Evolutionary conservation across 2,888 invertebrate species (phyloP).

Genomic region (Microchrysa polita): DNA sequence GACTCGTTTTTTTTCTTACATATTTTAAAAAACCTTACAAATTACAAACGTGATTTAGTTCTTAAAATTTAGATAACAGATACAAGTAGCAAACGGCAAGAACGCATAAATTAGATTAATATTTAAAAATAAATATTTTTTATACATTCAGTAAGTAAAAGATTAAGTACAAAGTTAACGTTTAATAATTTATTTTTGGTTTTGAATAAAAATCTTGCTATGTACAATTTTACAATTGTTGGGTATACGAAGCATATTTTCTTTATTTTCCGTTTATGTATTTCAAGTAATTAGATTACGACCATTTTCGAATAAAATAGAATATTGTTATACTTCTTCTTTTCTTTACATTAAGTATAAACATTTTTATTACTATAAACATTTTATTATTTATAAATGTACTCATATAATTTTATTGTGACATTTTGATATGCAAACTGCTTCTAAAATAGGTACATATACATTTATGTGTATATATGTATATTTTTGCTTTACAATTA

Average conservation of each 20-base stretch:
- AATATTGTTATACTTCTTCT: not conserved
- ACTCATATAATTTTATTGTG: constrained; percentile 41
- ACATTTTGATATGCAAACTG: constrained; percentile 46
- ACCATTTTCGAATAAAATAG: not conserved
- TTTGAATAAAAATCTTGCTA: not conserved
- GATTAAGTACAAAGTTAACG: too few species aligned
- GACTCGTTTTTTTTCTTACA: too few species aligned
- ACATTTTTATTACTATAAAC: not conserved
- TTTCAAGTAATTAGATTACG: not conserved
- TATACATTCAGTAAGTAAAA: not conserved
- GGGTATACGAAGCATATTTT: not conserved
- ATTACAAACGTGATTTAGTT: not conserved
- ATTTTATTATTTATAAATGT: too few species aligned
- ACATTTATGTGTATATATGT: not conserved
- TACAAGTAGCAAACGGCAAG: not conserved
- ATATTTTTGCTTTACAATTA: not conserved
- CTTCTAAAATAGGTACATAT: constrained; percentile 23
- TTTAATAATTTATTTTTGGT: not conserved
- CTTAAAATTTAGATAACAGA: constrained; percentile 23
- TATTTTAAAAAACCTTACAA: not conserved
- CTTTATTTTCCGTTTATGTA: not conserved
- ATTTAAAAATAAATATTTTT: not conserved
- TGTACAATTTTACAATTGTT: not conserved
- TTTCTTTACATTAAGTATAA: constrained; percentile 32
- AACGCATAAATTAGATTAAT: too few species aligned